Conservation (phyloP, 2,113 vertebrate species). For the Pangasianodon hypophthalmus region DNA sequence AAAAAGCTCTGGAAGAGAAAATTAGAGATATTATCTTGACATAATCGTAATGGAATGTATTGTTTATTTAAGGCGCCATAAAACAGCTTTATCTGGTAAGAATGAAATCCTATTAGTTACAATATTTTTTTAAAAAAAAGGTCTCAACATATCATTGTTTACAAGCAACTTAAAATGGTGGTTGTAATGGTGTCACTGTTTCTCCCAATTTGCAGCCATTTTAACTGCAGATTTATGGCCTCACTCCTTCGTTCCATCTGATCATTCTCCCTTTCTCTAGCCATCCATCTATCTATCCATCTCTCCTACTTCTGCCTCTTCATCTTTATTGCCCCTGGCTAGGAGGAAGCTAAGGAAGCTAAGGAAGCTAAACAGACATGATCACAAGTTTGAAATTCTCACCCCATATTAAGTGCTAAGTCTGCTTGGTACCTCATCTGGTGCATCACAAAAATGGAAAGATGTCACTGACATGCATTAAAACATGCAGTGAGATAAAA, state of each 20-base stretch:
- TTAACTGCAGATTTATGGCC: background rate
- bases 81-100: background rate
- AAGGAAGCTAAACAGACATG: background rate
- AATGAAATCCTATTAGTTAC: background rate
- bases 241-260: background rate
- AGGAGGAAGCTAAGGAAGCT: too few relatives aligned
- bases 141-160: background rate
- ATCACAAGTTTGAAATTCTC: background rate
- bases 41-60: background rate
- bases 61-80: background rate
- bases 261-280: background rate
- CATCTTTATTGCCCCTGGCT: slow-evolving; percentile 7
- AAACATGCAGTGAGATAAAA: background rate
- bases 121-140: background rate
- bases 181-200: background rate
- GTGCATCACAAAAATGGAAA: background rate
- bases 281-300: background rate
- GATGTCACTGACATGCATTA: slow-evolving; percentile 3
- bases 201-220: background rate
- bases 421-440: background rate
- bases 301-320: background rate
- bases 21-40: background rate
- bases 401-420: background rate
- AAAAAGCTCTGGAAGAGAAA: background rate
- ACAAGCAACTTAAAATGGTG: background rate